phyloP scores from a whole-genome alignment of 1,140 invertebrate species.

The Achatina immaculata region DNA sequence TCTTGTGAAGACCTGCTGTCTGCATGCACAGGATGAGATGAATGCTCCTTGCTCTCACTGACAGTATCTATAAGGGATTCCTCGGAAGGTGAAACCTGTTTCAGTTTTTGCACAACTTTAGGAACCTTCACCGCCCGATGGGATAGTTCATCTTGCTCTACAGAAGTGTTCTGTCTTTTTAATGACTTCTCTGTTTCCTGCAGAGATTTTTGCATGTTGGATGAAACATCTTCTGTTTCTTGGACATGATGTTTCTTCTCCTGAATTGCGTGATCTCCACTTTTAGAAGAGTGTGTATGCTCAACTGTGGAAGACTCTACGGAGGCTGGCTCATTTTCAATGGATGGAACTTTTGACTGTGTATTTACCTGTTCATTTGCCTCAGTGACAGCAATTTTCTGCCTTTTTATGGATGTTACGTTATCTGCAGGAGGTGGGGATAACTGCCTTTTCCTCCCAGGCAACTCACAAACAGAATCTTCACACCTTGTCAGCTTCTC shows the following conservation, averaged over 20 bases:
- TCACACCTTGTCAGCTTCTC: too few species aligned
- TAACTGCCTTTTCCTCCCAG: neutral
- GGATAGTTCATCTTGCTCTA: neutral
- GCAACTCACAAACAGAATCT: neutral
- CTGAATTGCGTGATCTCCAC: neutral
- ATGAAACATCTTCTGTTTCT: neutral
- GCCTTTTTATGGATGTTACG: neutral
- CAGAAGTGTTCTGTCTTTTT: neutral
- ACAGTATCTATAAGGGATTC: neutral
- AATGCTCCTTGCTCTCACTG: neutral
- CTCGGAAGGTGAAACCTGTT: neutral
- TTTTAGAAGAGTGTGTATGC: neutral
- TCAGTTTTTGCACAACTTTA: neutral
- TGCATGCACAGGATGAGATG: neutral
- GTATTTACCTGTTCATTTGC: neutral
- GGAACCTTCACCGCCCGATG: neutral
- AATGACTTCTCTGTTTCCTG: neutral
- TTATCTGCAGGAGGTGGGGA: neutral
- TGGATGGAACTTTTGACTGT: neutral
- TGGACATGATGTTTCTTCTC: too few species aligned
- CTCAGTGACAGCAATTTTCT: neutral
- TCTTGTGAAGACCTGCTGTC: neutral
- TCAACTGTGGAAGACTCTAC: neutral
- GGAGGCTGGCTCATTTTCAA: neutral
- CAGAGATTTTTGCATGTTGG: neutral